Conservation (phyloP, 2,113 vertebrate genomes). For the Myiagra hebetior region DNA sequence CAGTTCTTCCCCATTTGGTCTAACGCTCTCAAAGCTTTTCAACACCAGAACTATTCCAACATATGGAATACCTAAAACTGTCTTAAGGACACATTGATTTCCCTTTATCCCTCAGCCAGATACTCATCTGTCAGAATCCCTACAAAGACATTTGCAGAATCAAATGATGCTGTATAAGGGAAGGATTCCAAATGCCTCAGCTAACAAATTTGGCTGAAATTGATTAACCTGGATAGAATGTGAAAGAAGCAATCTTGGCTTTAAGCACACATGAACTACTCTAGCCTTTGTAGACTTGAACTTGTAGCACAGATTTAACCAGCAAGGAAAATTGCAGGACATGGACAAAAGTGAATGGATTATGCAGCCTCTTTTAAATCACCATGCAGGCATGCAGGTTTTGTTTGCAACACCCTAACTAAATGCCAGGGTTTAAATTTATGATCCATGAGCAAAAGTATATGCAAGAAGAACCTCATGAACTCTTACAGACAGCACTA, state of each 20-base stretch:
- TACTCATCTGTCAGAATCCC: neutral
- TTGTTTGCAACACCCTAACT: neutral
- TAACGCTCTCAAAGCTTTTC: neutral
- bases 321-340: neutral
- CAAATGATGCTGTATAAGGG: neutral
- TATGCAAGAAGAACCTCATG: neutral
- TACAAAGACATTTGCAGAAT: neutral
- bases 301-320: neutral
- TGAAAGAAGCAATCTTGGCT: neutral
- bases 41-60: neutral
- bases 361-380: neutral
- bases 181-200: neutral
- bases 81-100: neutral
- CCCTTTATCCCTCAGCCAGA: neutral
- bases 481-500: neutral
- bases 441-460: neutral
- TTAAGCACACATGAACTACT: neutral
- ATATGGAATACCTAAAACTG: neutral
- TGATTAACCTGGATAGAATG: neutral
- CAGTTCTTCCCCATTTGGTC: neutral
- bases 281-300: neutral
- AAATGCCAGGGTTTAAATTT: neutral
- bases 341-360: neutral
- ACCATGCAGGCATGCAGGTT: neutral
- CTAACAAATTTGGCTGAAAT: neutral